Evolutionary conservation across 1,140 invertebrate genomes (phyloP).

Genomic region (Magallana angulata): DNA sequence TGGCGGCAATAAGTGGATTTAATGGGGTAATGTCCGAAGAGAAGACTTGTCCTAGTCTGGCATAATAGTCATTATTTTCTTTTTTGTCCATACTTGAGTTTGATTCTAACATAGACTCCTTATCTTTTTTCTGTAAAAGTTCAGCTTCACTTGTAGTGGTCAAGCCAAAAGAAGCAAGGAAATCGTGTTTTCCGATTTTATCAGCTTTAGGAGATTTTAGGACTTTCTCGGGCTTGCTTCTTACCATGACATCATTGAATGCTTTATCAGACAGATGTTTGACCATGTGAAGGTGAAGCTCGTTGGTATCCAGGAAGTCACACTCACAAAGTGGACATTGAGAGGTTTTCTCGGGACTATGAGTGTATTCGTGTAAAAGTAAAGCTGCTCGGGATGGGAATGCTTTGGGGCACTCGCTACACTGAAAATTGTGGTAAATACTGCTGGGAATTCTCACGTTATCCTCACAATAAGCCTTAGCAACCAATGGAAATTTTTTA

Average conservation of each 20-base stretch:
- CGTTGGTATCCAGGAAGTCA: conserved; percentile 72
- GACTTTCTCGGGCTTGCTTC: conserved; percentile 45
- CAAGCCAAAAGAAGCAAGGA: conserved; percentile 89
- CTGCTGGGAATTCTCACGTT: conserved; percentile 84
- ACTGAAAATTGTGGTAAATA: conserved; percentile 85
- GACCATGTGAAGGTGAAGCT: conserved; percentile 75
- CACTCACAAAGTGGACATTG: conserved; percentile 76
- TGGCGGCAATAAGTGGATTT: conserved; percentile 46
- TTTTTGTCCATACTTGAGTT: conserved; percentile 60
- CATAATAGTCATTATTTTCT: conserved; percentile 70
- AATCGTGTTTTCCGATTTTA: conserved; percentile 84
- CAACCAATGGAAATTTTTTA: conserved; percentile 88
- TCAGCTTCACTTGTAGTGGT: conserved; percentile 67
- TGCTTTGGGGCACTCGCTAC: conserved; percentile 85
- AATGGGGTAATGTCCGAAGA: conserved; percentile 57
- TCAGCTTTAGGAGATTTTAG: conserved; percentile 33
- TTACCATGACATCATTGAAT: conserved; percentile 63
- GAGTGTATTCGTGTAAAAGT: conserved; percentile 80
- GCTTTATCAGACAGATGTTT: conserved; percentile 74
- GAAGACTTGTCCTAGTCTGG: conserved; percentile 66
- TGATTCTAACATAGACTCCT: conserved; percentile 57
- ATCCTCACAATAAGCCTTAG: conserved; percentile 86
- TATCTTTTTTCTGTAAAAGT: conserved; percentile 71
- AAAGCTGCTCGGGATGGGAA: conserved; percentile 88
- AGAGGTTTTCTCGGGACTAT: conserved; percentile 68